Base-by-base conservation (phyloP, 1,140 invertebrate genomes). In the Neodiprion pinetum region DNA sequence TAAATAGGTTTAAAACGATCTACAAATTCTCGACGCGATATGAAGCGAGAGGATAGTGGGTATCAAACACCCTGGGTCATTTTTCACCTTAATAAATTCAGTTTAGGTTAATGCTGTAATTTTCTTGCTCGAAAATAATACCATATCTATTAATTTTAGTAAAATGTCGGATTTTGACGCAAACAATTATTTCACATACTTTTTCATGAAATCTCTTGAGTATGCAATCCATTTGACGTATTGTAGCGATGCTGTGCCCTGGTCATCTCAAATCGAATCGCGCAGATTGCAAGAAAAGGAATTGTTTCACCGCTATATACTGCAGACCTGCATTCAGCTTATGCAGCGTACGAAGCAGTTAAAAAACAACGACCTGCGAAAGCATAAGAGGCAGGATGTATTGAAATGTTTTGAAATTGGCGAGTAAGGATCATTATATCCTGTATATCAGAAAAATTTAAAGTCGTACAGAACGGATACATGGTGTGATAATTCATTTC, bases 261-360 rank as follows among this genome's bases (percentile, higher is more conserved):
- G 87, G 88, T 77, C 86, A n/a, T 83, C 84, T 1, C 73, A 80
- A 65, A 80, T 81, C 23, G 82, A 90, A 74, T 79, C 83, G 7
- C 82, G 75, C 48, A 49, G 81, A 23, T 74, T 91, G n/a, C 84
- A 84, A 78, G 81, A 81, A 14, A 85, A 89, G n/a, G 71, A 75
- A 0, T 86, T 89, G 9, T 85, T 91, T 67, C 88, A 90, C 80
- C 79, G 83, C 48, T 88, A 88, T 48, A 80, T 90, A 40, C 77
- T 90, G 40, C 83, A 87, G 80, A 86, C 78, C 47, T 80, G 84
- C 3, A 76, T 88, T 12, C 81, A 87, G 74, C 75, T 88, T 23
- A 75, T 91, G 53, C 82, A 87, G 47, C 80, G 74, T 70, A 70
- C 81, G 1, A 90, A 89, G 80, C 72, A 53, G 1, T 74, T 83